A percentile compares a stretch with the other conserved stretches of the same genome.
Conservation (phyloP, 2,888 invertebrate genomes). For the Pristionchus fissidentatus region DNA sequence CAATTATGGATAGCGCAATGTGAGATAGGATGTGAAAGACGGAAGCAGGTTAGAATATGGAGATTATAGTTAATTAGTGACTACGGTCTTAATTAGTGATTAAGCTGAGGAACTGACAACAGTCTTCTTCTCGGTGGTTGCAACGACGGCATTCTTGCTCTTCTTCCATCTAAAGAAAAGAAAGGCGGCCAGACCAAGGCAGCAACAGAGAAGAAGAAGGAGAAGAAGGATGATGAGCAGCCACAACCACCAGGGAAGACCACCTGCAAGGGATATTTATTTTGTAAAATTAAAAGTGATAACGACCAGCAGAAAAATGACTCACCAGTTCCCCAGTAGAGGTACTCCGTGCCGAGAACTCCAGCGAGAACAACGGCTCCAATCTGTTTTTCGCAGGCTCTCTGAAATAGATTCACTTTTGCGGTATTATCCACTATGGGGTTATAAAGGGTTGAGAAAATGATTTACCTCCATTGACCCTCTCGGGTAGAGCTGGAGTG, state of each 20-base stretch:
- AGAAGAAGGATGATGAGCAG: conserved; percentile 42
- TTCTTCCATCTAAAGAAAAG: conserved; percentile 25
- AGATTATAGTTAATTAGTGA: neutral
- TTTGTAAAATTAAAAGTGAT: neutral
- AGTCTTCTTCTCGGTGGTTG: conserved; percentile 7
- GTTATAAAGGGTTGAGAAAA: neutral
- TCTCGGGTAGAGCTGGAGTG: neutral
- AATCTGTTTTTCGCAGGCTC: neutral
- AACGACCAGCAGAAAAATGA: neutral
- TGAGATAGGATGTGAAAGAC: neutral
- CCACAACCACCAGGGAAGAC: conserved; percentile 47
- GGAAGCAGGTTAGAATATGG: neutral
- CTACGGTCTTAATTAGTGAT: too few species aligned
- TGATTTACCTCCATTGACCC: conserved; percentile 1
- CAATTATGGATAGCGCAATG: too few species aligned
- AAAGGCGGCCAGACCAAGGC: conserved; percentile 25
- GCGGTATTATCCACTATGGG: too few species aligned
- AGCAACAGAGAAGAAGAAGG: conserved; percentile 41
- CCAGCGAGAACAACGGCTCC: neutral
- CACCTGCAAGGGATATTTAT: neutral
- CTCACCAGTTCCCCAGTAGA: conserved; percentile 36
- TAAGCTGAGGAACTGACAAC: neutral
- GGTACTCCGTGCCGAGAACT: neutral
- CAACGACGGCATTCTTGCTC: neutral
- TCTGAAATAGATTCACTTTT: neutral